phyloP scores from a whole-genome alignment of 2,113 vertebrate genomes.

The Lepus europaeus region DNA sequence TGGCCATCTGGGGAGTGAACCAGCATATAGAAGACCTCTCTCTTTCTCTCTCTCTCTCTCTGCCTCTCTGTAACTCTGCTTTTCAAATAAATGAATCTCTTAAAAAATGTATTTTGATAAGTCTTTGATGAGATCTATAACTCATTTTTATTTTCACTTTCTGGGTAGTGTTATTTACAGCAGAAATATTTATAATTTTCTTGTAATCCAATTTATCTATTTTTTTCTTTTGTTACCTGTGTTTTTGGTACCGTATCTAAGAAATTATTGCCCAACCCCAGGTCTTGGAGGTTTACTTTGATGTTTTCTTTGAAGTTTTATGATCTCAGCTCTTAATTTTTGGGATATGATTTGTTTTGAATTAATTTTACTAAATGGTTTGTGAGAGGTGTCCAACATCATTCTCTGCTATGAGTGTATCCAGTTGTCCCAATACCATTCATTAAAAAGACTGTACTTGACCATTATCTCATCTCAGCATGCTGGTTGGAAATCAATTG shows the following conservation, averaged over 20 bases:
- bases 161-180: background rate
- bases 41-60: too few species aligned
- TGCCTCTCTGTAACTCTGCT: too few species aligned
- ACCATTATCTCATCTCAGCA: background rate
- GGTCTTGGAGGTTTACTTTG: background rate
- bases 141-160: background rate
- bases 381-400: background rate
- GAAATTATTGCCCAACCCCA: background rate
- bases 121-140: background rate
- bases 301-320: conserved; percentile 27
- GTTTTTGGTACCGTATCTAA: background rate
- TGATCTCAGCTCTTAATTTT: background rate
- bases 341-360: background rate
- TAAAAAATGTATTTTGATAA: background rate
- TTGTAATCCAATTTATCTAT: background rate
- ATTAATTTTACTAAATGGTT: background rate
- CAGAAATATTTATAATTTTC: background rate
- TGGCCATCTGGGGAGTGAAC: too few species aligned
- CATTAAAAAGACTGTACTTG: conserved; percentile 2
- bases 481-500: background rate
- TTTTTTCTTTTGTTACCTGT: background rate
- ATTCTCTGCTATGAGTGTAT: background rate
- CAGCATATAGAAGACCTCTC: too few species aligned
- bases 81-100: too few species aligned
- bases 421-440: background rate